Evolutionary conservation across 2,888 invertebrate genomes (phyloP).

Genomic region (Dendrolimus pini): DNA sequence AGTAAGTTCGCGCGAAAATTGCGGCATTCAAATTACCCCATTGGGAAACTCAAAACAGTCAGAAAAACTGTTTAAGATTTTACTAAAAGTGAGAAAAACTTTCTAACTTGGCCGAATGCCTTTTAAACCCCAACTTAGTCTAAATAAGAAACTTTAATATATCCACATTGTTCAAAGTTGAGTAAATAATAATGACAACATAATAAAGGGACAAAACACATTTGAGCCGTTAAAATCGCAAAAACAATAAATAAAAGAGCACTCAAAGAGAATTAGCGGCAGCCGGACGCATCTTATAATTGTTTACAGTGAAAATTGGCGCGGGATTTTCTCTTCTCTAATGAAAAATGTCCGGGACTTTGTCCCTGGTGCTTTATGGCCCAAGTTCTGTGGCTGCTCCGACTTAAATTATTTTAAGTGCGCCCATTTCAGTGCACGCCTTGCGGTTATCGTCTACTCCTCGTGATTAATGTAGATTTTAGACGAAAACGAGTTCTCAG

Average conservation of each 20-base stretch:
- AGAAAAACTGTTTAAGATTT: too few species aligned
- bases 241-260: constrained; percentile 16
- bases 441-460: constrained; percentile 60
- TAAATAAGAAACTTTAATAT: too few species aligned
- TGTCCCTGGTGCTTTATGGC: constrained; percentile 61
- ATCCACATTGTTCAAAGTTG: background rate
- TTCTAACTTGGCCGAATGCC: too few species aligned
- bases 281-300: constrained; percentile 55
- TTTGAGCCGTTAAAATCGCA: constrained; percentile 3
- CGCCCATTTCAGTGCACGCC: constrained; percentile 50
- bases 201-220: background rate
- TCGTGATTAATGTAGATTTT: constrained; percentile 46
- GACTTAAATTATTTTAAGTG: constrained; percentile 69
- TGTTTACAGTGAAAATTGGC: constrained; percentile 53
- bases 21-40: too few species aligned
- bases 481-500: constrained; percentile 21
- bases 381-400: constrained; percentile 47
- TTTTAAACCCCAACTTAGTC: too few species aligned
- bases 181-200: background rate
- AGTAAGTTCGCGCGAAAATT: too few species aligned
- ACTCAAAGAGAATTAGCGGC: constrained; percentile 33
- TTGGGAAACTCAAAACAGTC: too few species aligned
- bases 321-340: constrained; percentile 38
- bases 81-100: too few species aligned
- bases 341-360: constrained; percentile 68